Percentiles rank a stretch among this genome's conserved stretches.
Conservation (phyloP, 2,888 invertebrate genomes). For the Volucella inflata region DNA sequence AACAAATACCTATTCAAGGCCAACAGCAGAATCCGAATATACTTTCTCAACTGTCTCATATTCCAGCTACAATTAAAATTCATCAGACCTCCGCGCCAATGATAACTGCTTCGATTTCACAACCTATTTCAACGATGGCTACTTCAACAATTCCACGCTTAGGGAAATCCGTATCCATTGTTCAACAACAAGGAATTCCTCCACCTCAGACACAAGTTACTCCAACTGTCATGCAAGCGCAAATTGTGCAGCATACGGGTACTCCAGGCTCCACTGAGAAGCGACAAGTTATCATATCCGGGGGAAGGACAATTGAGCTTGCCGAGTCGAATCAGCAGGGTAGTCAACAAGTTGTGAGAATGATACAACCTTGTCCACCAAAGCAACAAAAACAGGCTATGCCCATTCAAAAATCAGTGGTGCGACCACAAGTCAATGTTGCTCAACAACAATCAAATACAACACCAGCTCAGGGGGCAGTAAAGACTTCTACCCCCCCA, state of each 20-base stretch:
- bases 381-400: constrained; percentile 78
- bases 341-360: constrained; percentile 81
- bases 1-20: constrained; percentile 75
- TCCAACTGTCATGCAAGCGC: constrained; percentile 80
- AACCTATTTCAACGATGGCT: constrained; percentile 74
- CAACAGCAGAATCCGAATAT: constrained; percentile 73
- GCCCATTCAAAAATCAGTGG: constrained; percentile 77
- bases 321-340: constrained; percentile 79
- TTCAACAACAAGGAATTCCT: constrained; percentile 81
- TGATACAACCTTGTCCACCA: constrained; percentile 78
- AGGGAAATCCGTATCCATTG: constrained; percentile 79
- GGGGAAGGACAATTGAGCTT: constrained; percentile 79
- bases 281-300: constrained; percentile 80
- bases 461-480: constrained; percentile 28
- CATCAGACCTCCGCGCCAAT: constrained; percentile 82
- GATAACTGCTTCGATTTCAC: constrained; percentile 50
- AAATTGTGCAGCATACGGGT: constrained; percentile 82
- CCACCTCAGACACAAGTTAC: constrained; percentile 86
- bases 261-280: constrained; percentile 81
- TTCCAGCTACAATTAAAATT: constrained; percentile 84
- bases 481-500: constrained; percentile 57
- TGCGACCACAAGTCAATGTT: constrained; percentile 47
- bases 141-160: constrained; percentile 77
- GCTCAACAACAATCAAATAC: constrained; percentile 14
- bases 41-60: constrained; percentile 82